Percentiles rank a stretch among this genome's conserved stretches.
phyloP scores from a whole-genome alignment of 30 jellyfish, hydroid and myxozoan genomes.

The Chrysaora quinquecirrha region DNA sequence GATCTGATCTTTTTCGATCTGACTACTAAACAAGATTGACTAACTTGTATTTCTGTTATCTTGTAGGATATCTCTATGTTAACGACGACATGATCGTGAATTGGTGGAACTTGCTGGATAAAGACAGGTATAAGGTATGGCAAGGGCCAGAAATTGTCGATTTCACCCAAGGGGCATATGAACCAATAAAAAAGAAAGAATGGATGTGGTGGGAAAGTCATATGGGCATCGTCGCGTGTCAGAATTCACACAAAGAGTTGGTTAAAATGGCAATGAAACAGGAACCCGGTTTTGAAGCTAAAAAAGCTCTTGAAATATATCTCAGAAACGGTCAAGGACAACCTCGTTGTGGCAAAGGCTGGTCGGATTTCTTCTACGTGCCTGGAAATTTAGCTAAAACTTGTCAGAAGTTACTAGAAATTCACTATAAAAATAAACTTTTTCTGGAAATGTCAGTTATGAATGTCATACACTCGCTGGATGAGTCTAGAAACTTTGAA shows the following conservation, averaged over 20 bases:
- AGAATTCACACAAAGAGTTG: slow-evolving; percentile 36
- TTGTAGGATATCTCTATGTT: slow-evolving; percentile 85
- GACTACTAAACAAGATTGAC: no score
- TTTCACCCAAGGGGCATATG: slow-evolving; percentile 80
- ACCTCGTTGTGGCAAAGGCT: slow-evolving; percentile 98
- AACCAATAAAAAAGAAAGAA: slow-evolving; percentile 43
- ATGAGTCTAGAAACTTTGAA: slow-evolving; percentile 50
- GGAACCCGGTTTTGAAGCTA: slow-evolving; percentile 1
- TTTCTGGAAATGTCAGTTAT: slow-evolving; percentile 85
- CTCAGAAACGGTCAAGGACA: slow-evolving; percentile 81
- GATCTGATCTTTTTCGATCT: no score
- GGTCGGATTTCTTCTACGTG: slow-evolving; percentile 95
- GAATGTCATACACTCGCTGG: slow-evolving; percentile 74
- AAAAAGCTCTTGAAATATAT: slow-evolving; percentile 35
- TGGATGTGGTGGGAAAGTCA: slow-evolving; percentile 96
- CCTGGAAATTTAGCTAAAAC: slow-evolving; percentile 77
- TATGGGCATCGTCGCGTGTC: slow-evolving; percentile 89
- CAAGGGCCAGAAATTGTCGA: slow-evolving; percentile 92
- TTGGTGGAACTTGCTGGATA: slow-evolving; percentile 90
- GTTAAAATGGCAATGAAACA: slow-evolving; percentile 30
- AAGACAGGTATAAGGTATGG: slow-evolving; percentile 83
- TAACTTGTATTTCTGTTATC: no score
- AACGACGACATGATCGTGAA: slow-evolving; percentile 94
- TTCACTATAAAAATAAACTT: slow-evolving; percentile 37
- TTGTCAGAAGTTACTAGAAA: slow-evolving; percentile 30